phyloP scores from a whole-genome alignment of 92 coral and sea anemone genomes.

The Siderastrea radians region DNA sequence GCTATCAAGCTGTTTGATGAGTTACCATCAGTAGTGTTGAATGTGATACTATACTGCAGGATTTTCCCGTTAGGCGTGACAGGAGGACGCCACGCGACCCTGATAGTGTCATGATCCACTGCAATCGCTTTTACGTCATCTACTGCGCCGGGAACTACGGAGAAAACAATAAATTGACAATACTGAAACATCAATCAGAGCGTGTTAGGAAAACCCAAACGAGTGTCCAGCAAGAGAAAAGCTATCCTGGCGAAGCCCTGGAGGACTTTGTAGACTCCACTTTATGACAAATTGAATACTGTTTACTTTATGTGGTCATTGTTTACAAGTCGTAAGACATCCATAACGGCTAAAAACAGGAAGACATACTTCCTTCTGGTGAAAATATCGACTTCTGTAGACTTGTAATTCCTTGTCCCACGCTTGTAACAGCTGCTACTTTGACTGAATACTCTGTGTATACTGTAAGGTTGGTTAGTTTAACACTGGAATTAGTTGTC shows the following conservation, averaged over 20 bases:
- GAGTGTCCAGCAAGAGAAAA: no score
- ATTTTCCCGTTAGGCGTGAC: conserved; percentile 76
- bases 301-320: no score
- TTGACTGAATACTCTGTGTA: conserved; percentile 77
- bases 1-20: conserved; percentile 39
- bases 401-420: conserved; percentile 80
- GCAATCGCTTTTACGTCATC: conserved; percentile 36
- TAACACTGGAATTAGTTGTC: conserved; percentile 48
- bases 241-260: no score
- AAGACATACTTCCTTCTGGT: conserved; percentile 84
- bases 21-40: conserved; percentile 64
- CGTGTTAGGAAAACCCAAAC: no score
- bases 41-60: conserved; percentile 62
- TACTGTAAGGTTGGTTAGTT: conserved; percentile 68
- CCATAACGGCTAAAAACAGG: neutral
- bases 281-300: no score
- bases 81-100: conserved; percentile 84
- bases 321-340: no score
- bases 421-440: conserved; percentile 81
- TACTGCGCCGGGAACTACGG: conserved; percentile 82
- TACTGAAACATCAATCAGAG: neutral
- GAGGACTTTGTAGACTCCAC: no score
- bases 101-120: conserved; percentile 43
- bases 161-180: neutral
- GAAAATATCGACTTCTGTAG: conserved; percentile 50